Conservation (phyloP, 2,888 invertebrate species). For the Endomychus coccineus region DNA sequence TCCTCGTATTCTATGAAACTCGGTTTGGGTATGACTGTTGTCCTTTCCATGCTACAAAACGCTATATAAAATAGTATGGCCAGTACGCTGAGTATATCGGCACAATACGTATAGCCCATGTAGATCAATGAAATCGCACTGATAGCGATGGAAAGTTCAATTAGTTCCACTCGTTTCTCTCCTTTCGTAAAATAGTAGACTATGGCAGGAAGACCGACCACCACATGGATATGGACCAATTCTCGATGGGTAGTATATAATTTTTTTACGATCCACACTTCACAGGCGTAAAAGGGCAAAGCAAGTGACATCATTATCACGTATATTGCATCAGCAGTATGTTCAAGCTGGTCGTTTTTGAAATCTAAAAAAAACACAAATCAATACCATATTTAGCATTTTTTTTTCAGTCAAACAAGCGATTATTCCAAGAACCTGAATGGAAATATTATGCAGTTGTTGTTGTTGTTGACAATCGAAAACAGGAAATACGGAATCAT, state of each 20-base stretch:
- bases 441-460: too few relatives aligned
- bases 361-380: too few relatives aligned
- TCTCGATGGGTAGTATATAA: conserved; percentile 1
- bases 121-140: conserved; percentile 8
- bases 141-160: conserved; percentile 3
- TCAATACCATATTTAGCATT: too few relatives aligned
- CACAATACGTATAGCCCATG: neutral
- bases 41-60: conserved; percentile 7
- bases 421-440: too few relatives aligned
- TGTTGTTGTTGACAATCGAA: too few relatives aligned
- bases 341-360: too few relatives aligned
- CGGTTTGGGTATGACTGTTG: conserved; percentile 7
- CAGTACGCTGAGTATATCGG: neutral
- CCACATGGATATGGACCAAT: conserved; percentile 9
- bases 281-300: too few relatives aligned
- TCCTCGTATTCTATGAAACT: conserved; percentile 11
- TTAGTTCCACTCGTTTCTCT: conserved; percentile 10
- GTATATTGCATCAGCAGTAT: too few relatives aligned
- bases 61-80: conserved; percentile 4
- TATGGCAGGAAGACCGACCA: conserved; percentile 4
- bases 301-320: too few relatives aligned
- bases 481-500: too few relatives aligned
- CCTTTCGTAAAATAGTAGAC: conserved; percentile 10
- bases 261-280: conserved; percentile 5
- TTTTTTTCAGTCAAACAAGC: too few relatives aligned